These are phyloP conservation scores for Clivina fossor DNA, from an alignment of 2,888 invertebrate genomes.

Conservation along the genomic window DNA sequence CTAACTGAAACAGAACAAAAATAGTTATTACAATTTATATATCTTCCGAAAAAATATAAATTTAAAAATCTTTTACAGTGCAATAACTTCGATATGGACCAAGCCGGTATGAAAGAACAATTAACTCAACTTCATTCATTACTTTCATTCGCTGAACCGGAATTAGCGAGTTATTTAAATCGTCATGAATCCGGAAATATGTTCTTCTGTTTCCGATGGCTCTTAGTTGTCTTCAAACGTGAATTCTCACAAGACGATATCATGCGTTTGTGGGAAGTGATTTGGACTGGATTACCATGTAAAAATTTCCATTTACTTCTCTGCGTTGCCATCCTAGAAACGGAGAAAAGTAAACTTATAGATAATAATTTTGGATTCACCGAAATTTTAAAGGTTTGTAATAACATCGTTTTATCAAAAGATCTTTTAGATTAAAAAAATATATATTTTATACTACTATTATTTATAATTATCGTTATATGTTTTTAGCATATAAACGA, in stretches of 20 bases:
- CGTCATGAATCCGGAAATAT: conserved; percentile 91
- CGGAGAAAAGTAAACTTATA: conserved; percentile 84
- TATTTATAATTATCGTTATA: conserved; percentile 21
- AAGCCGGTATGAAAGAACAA: conserved; percentile 94
- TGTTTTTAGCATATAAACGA: conserved; percentile 90
- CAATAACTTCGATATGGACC: conserved; percentile 95
- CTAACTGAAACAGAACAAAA: not conserved
- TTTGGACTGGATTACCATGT: conserved; percentile 95
- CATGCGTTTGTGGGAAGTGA: conserved; percentile 91
- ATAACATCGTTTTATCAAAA: no score
- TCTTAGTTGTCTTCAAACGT: conserved; percentile 92
- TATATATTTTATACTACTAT: not conserved
- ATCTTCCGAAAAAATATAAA: not conserved
- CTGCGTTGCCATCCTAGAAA: conserved; percentile 89
- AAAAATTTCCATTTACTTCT: conserved; percentile 93
- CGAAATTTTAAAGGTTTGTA: conserved; percentile 85
- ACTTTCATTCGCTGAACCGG: conserved; percentile 79
- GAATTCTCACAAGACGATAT: conserved; percentile 88
- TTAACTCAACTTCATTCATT: conserved; percentile 81
- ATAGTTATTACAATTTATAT: no score
- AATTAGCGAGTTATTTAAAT: conserved; percentile 82
- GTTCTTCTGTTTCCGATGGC: conserved; percentile 99
- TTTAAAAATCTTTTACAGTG: conserved; percentile 57
- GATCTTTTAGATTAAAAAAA: conserved; percentile 6
- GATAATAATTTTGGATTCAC: conserved; percentile 92